phyloP scores from a whole-genome alignment of 2,888 invertebrate genomes.

The Agrenia bidenticulata region DNA sequence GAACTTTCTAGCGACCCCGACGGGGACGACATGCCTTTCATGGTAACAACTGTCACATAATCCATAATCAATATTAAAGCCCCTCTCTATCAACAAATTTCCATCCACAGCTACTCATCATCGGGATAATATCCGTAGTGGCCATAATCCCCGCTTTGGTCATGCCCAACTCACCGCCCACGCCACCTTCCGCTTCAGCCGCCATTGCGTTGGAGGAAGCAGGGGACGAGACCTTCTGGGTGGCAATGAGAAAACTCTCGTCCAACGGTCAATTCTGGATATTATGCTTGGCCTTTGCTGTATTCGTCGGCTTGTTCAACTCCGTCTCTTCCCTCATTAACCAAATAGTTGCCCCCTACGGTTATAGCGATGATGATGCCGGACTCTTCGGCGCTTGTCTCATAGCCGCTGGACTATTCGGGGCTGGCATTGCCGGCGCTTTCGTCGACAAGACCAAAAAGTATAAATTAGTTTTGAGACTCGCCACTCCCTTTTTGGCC shows the following conservation, averaged over 20 bases:
- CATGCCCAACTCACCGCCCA: slow-evolving; percentile 26
- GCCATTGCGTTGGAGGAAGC: slow-evolving; percentile 29
- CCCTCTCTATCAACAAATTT: too few species aligned
- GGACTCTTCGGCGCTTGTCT: slow-evolving; percentile 33
- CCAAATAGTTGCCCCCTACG: slow-evolving; percentile 36
- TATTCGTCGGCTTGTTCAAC: slow-evolving; percentile 38
- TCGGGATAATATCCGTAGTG: slow-evolving; percentile 21
- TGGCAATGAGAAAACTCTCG: slow-evolving; percentile 24
- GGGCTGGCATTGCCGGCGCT: slow-evolving; percentile 33
- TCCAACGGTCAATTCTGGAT: slow-evolving; percentile 30
- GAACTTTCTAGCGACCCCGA: slow-evolving; percentile 10
- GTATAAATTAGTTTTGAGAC: slow-evolving; percentile 21
- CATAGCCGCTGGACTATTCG: slow-evolving; percentile 29
- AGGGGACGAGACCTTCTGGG: slow-evolving; percentile 32
- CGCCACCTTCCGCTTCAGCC: slow-evolving; percentile 35
- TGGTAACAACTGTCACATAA: slow-evolving; percentile 22
- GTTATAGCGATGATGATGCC: slow-evolving; percentile 31
- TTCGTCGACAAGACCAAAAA: slow-evolving; percentile 33
- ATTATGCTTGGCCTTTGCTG: slow-evolving; percentile 27
- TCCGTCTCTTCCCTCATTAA: slow-evolving; percentile 32
- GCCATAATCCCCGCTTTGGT: slow-evolving; percentile 30
- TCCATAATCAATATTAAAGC: too few species aligned
- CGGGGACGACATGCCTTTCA: slow-evolving; percentile 32
- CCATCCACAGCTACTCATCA: slow-evolving; percentile 19
- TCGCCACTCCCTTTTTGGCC: slow-evolving; percentile 25